phyloP scores from a whole-genome alignment of 2,888 invertebrate genomes.

The Maniola hyperantus region DNA sequence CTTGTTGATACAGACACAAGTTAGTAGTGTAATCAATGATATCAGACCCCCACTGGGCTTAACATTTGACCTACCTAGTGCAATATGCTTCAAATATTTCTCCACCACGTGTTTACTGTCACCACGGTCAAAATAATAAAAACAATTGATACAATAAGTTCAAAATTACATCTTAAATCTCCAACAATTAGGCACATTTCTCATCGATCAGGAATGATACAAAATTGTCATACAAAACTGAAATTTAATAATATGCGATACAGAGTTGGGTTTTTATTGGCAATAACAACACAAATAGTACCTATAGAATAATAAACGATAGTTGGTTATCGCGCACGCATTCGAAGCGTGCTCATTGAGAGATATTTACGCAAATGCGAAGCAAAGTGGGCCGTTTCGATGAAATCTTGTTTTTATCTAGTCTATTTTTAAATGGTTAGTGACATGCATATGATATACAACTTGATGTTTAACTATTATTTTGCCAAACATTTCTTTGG shows the following conservation, averaged over 20 bases:
- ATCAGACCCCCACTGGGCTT: conserved; percentile 33
- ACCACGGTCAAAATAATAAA: conserved; percentile 3
- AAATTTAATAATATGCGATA: not conserved
- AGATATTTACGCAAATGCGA: conserved; percentile 37
- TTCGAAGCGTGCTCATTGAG: conserved; percentile 45
- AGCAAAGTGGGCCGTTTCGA: conserved; percentile 44
- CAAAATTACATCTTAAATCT: not conserved
- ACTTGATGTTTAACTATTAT: too few species aligned
- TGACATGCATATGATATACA: not conserved
- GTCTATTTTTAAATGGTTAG: conserved; percentile 22
- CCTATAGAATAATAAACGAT: conserved; percentile 16
- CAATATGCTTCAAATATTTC: conserved; percentile 33
- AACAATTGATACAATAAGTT: not conserved
- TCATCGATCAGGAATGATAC: not conserved
- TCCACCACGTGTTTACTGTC: conserved; percentile 28
- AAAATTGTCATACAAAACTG: conserved; percentile 8
- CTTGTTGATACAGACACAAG: not conserved
- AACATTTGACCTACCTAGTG: conserved; percentile 35
- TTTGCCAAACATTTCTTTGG: too few species aligned
- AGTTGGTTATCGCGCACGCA: conserved; percentile 44
- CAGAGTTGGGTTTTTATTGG: conserved; percentile 1
- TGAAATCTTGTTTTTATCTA: conserved; percentile 44
- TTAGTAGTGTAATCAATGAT: not conserved
- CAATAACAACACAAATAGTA: not conserved
- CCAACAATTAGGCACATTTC: not conserved